Conservation (phyloP, 37 sponge, comb jelly and placozoan species). For the Dysidea cf. avara region DNA sequence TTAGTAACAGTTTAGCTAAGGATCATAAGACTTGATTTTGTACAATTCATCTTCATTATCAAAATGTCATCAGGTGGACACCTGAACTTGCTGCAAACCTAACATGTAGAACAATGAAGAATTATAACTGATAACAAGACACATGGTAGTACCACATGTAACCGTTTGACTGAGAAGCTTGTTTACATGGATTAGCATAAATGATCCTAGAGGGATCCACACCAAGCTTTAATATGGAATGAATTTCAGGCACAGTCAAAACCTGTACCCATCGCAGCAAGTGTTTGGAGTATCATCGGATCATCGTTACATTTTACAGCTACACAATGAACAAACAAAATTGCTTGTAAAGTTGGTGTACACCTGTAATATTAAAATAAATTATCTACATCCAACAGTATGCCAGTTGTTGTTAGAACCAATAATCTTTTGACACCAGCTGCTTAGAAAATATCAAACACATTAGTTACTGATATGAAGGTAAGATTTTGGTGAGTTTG, state of each 20-base stretch:
- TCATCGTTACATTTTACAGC: conserved; percentile 94
- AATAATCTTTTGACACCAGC: too few relatives aligned
- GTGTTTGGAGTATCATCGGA: conserved; percentile 54
- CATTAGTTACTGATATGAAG: too few relatives aligned
- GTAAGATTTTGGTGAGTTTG: too few relatives aligned
- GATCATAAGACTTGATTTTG: too few relatives aligned
- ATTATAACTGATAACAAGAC: too few relatives aligned
- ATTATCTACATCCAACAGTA: too few relatives aligned
- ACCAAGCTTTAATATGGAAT: too few relatives aligned
- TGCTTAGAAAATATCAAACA: too few relatives aligned
- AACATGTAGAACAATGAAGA: not conserved
- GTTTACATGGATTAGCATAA: conserved; percentile 94
- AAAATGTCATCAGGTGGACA: conserved; percentile 77
- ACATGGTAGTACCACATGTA: not conserved
- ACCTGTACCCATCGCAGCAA: conserved; percentile 76
- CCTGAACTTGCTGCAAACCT: conserved; percentile 73
- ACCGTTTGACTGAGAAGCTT: conserved; percentile 65
- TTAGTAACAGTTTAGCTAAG: conserved; percentile 53
- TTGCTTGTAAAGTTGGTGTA: too few relatives aligned
- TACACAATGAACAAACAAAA: not conserved
- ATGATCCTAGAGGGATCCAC: too few relatives aligned
- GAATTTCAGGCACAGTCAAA: conserved; percentile 97
- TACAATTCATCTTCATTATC: conserved; percentile 84
- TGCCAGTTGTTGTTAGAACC: too few relatives aligned
- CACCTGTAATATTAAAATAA: too few relatives aligned